A percentile compares a stretch with the other conserved stretches of the same genome.
Conservation (phyloP, 2,797 vertebrate species). For the Siniperca scherzeri region DNA sequence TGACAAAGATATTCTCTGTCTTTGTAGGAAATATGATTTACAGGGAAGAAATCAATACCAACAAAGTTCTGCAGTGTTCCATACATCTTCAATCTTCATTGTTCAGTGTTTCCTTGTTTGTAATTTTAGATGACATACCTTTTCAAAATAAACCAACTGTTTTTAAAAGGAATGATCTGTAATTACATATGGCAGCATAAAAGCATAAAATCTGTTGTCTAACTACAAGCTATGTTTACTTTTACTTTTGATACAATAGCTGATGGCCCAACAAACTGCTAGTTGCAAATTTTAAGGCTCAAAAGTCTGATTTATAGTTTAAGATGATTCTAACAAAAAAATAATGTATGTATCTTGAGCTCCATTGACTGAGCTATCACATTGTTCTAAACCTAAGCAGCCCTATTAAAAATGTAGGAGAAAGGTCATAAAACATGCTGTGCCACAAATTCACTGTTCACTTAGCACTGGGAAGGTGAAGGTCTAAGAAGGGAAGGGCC, state of each 20-base stretch:
- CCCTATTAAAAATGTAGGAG: conserved; percentile 58
- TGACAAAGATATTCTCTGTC: background rate
- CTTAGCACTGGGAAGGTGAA: conserved; percentile 40
- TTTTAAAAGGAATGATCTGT: background rate
- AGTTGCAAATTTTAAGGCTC: background rate
- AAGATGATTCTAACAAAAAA: background rate
- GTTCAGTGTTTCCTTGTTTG: background rate
- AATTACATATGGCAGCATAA: background rate
- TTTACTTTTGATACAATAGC: background rate
- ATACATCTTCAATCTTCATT: conserved; percentile 1
- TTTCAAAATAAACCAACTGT: conserved; percentile 25
- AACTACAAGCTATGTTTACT: background rate
- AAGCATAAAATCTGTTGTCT: background rate
- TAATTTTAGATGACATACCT: conserved; percentile 10
- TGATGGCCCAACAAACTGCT: background rate
- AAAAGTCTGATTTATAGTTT: background rate
- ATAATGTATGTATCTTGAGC: conserved; percentile 1
- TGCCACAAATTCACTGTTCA: conserved; percentile 37
- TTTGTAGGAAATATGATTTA: conserved; percentile 21
- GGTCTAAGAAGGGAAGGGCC: conserved; percentile 22
- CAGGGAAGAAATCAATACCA: conserved; percentile 13
- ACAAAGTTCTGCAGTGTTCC: background rate
- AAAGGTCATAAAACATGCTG: conserved; percentile 55
- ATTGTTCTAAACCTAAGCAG: conserved; percentile 36
- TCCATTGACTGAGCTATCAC: conserved; percentile 5